Base-by-base conservation (phyloP, 2,797 vertebrate species). In the Basileuterus tristriatus region DNA sequence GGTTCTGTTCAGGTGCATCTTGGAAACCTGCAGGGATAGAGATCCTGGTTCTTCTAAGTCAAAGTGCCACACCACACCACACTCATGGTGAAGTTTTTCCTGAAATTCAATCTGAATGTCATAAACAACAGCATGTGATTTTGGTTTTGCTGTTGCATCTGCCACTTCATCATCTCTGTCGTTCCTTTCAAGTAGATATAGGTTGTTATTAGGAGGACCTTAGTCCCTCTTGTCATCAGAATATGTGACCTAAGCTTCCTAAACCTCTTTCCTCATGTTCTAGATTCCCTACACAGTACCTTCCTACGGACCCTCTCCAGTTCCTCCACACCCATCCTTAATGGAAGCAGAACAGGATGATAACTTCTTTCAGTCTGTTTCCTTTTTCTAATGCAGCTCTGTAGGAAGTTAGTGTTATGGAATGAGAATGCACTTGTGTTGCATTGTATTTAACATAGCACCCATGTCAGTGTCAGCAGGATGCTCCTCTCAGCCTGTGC, bases 361-460 rank as follows among this genome's bases (percentile, higher is more conserved):
- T 24, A 62, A 26, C 10, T 34, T 36, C 19, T 76, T 58, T 78
- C 49, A 43, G 4, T 64, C n/a, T 53, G 3, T 47, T 83, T 83
- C 8, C 7, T 53, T 83, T 77, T 82, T 43, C 30, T 53, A n/a
- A 39, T 21, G 13, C 4, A 58, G 3, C 26, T 85, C 46, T 53
- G 9, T 36, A 49, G 23, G 15, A 68, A 9, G 2, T 59, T 58
- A 68, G 5, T 20, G 9, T 58, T 46, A 15, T 2, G 5, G n/a
- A 53, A 62, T 23, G 4, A 58, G 12, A 71, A 69, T 1, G 1
- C 23, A 12, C 8, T 32, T 59, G 67, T 46, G 12, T 60, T 69
- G 7, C 13, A 11, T 65, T 72, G 39, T 41, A 3, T 32, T 53
- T 39, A 62, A 14, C 0, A 3, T 0, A 9, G 2, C 5, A 11